Evolutionary conservation across 2,888 invertebrate species (phyloP).

Genomic region (Thera britannica): DNA sequence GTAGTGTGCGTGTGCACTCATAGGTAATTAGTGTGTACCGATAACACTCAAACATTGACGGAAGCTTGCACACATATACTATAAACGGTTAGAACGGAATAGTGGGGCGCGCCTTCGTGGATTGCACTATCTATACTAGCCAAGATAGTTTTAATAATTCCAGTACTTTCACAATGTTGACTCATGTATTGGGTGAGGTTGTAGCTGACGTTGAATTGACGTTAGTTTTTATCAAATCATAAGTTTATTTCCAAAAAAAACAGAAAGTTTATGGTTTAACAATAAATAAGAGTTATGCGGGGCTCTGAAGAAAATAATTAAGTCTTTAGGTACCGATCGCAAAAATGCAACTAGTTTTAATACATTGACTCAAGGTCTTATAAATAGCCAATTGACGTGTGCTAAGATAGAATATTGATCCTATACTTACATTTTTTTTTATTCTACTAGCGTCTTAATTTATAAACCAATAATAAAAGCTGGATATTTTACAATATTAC

Average conservation of each 20-base stretch:
- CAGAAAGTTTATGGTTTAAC: background rate
- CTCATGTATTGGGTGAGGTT: slow-evolving; percentile 1
- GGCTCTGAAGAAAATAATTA: background rate
- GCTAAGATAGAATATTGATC: slow-evolving; percentile 68
- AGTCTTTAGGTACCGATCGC: slow-evolving; percentile 21
- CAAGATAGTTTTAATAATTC: background rate
- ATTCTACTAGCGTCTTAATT: slow-evolving; percentile 61
- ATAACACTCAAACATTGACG: too few species aligned
- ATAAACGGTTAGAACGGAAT: too few species aligned
- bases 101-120: too few species aligned
- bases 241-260: background rate
- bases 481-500: slow-evolving; percentile 70
- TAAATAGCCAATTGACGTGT: slow-evolving; percentile 72
- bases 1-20: too few species aligned
- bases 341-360: slow-evolving; percentile 33
- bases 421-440: slow-evolving; percentile 67
- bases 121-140: too few species aligned
- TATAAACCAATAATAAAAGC: slow-evolving; percentile 65
- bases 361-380: slow-evolving; percentile 67
- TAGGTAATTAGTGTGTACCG: too few species aligned
- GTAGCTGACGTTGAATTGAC: background rate
- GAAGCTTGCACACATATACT: too few species aligned
- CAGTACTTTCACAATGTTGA: background rate
- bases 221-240: background rate
- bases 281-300: background rate